phyloP scores from a whole-genome alignment of 2,113 vertebrate genomes.

The Emydocephalus ijimae region DNA sequence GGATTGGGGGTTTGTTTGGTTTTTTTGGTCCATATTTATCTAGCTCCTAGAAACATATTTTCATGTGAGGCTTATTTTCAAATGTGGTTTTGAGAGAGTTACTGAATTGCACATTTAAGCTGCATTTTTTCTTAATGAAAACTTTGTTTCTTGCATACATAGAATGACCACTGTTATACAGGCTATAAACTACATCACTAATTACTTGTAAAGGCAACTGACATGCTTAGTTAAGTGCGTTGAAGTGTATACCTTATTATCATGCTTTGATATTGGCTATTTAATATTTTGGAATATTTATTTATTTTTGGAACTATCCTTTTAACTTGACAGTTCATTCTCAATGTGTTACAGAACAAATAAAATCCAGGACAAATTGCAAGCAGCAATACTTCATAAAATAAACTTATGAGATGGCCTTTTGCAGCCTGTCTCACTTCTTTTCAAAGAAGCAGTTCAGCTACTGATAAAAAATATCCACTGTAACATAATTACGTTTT shows the following conservation, averaged over 20 bases:
- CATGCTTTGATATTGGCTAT: background rate
- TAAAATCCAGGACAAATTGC: slow-evolving; percentile 8
- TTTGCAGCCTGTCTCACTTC: background rate
- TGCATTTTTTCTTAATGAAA: background rate
- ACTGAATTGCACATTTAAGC: background rate
- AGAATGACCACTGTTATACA: background rate
- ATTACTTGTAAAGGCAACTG: background rate
- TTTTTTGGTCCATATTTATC: background rate
- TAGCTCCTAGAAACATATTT: background rate
- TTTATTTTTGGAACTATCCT: background rate
- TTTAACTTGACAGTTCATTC: background rate
- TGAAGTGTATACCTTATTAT: background rate
- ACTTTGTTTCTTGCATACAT: background rate
- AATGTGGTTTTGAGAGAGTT: background rate
- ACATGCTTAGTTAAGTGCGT: background rate
- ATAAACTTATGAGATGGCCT: slow-evolving; percentile 6
- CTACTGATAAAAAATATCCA: slow-evolving; percentile 13
- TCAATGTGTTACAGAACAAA: background rate
- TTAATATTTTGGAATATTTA: no score
- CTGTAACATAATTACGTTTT: background rate
- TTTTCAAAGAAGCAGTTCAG: slow-evolving; percentile 36
- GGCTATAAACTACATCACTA: background rate
- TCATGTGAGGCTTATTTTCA: background rate
- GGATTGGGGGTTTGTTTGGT: no score
- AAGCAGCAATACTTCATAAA: background rate